Evolutionary conservation across 64 coral and sea anemone genomes (phyloP).

Genomic region (Stichodactyla helianthus): DNA sequence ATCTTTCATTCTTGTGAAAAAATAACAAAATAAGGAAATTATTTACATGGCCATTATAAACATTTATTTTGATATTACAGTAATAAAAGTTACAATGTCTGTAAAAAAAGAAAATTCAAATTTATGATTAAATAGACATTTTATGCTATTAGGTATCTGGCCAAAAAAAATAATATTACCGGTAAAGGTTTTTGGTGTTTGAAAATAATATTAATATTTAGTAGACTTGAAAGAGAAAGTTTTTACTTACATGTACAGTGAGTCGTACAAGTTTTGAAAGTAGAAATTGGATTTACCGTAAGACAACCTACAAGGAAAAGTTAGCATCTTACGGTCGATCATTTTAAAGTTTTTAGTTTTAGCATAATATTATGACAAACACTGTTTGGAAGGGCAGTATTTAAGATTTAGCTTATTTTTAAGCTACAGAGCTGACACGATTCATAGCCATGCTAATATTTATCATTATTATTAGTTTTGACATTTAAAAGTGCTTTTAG

Average conservation of each 20-base stretch:
- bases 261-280: conserved; percentile 76
- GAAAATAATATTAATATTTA: neutral
- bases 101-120: neutral
- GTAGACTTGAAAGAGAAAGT: neutral
- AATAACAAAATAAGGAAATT: no score
- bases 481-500: no score
- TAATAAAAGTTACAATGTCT: no score
- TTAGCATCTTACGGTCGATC: conserved; percentile 33
- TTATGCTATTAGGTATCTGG: neutral
- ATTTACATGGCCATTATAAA: no score
- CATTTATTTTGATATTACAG: no score
- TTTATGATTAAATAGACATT: neutral
- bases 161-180: neutral
- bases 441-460: neutral
- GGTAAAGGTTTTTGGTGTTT: neutral
- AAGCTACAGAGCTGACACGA: neutral
- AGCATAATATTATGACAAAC: neutral
- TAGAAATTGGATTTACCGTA: conserved; percentile 63
- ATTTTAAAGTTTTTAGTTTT: neutral
- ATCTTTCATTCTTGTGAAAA: no score
- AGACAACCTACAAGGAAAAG: conserved; percentile 70
- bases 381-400: neutral
- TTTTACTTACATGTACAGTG: conserved; percentile 48
- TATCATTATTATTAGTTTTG: neutral
- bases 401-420: neutral